Percentiles rank a stretch among this genome's conserved stretches.
phyloP scores from a whole-genome alignment of 1,140 invertebrate species.

The Scaptomyza montana region DNA sequence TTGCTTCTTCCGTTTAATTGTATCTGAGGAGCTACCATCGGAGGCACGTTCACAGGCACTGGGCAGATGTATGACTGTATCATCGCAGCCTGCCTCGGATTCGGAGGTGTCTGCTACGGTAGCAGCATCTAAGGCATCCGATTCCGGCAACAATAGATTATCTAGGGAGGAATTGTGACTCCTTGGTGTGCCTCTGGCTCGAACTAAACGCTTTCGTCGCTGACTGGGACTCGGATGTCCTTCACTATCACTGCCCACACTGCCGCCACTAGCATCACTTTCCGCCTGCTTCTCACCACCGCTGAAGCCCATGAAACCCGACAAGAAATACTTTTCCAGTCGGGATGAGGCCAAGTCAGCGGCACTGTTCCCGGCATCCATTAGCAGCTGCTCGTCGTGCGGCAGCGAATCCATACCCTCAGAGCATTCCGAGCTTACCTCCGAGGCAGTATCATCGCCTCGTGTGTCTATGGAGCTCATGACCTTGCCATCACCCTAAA shows the following conservation, averaged over 20 bases:
- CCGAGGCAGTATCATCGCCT: constrained; percentile 91
- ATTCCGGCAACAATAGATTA: constrained; percentile 86
- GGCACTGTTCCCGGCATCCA: constrained; percentile 84
- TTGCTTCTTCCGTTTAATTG: constrained; percentile 92
- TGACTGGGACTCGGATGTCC: constrained; percentile 94
- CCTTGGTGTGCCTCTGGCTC: constrained; percentile 90
- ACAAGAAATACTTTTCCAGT: constrained; percentile 95
- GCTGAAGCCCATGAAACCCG: constrained; percentile 92
- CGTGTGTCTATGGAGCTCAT: constrained; percentile 84
- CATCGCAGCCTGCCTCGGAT: constrained; percentile 89
- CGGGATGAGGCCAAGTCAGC: constrained; percentile 91
- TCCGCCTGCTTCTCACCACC: constrained; percentile 88
- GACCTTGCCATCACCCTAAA: constrained; percentile 88
- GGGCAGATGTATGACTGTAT: constrained; percentile 86
- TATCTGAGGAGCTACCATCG: constrained; percentile 90
- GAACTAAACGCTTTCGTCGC: constrained; percentile 90
- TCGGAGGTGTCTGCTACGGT: constrained; percentile 88
- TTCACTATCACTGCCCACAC: constrained; percentile 92
- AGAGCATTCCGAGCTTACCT: constrained; percentile 94
- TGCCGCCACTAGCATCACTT: constrained; percentile 86
- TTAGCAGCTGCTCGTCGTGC: constrained; percentile 84
- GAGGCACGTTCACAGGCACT: constrained; percentile 84
- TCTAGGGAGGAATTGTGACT: constrained; percentile 92
- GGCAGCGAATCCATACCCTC: constrained; percentile 90
- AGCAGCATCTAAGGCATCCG: constrained; percentile 83